Percentiles rank a stretch among this genome's conserved stretches.
phyloP scores from a whole-genome alignment of 2,113 vertebrate genomes.

The Aviceda subcristata region DNA sequence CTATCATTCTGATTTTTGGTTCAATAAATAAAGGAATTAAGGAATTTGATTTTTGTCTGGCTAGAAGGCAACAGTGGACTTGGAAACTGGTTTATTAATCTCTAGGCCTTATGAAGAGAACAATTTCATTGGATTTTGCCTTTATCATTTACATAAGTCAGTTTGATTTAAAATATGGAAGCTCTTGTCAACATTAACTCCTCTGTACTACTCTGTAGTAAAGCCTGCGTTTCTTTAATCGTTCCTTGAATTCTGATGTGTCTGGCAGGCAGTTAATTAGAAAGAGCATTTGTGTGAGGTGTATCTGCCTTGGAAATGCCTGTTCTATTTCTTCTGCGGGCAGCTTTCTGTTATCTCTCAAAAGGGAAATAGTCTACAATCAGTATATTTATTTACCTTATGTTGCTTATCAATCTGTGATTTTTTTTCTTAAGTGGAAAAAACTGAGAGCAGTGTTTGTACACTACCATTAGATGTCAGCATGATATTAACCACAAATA shows the following conservation, averaged over 20 bases:
- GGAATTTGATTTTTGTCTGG: not conserved
- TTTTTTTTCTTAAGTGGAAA: not conserved
- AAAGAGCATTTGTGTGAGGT: not conserved
- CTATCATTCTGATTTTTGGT: not conserved
- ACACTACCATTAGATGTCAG: constrained; percentile 5
- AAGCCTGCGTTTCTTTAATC: not conserved
- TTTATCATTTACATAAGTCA: not conserved
- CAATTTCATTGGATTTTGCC: not conserved
- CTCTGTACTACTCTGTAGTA: not conserved
- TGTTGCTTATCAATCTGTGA: fast-evolving
- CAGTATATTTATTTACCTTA: fast-evolving
- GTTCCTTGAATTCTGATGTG: not conserved
- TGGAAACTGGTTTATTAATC: not conserved
- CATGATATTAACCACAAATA: not conserved
- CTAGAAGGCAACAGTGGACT: not conserved
- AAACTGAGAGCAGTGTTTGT: not conserved
- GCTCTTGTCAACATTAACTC: not conserved
- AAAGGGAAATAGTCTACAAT: not conserved
- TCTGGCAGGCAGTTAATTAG: not conserved
- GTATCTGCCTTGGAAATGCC: not conserved
- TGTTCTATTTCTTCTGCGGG: not conserved
- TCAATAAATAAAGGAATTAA: not conserved
- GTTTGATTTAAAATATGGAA: not conserved
- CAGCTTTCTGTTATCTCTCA: not conserved
- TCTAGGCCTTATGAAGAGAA: not conserved